Evolutionary conservation across 2,797 vertebrate genomes (phyloP).

Genomic region (Rhynchonycteris naso): DNA sequence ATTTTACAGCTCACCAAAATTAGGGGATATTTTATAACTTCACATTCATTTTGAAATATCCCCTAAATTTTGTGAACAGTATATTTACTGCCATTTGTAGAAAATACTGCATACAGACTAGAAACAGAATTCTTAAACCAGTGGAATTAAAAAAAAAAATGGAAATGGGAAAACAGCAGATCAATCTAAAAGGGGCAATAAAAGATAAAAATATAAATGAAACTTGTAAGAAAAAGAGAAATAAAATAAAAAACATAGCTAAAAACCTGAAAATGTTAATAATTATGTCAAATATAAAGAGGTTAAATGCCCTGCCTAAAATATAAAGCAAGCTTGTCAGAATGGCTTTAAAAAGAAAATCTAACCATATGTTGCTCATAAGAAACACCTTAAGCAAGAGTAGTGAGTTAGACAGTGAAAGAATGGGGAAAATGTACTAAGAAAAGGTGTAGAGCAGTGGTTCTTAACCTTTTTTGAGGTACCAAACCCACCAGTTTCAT

Average conservation of each 20-base stretch:
- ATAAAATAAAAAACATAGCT: not conserved
- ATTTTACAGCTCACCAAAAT: not conserved
- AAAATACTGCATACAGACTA: constrained; percentile 1
- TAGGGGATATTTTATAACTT: no score
- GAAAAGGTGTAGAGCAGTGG: not conserved
- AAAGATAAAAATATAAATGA: not conserved
- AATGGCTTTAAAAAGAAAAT: not conserved
- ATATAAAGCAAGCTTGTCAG: not conserved
- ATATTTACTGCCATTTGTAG: constrained; percentile 38
- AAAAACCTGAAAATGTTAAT: not conserved
- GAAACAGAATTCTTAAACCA: not conserved
- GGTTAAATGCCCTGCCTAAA: not conserved
- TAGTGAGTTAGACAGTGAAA: not conserved
- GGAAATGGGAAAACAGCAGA: not conserved
- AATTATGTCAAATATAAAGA: constrained; percentile 7
- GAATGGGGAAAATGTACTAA: not conserved
- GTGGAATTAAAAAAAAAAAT: not conserved
- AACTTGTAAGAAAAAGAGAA: not conserved
- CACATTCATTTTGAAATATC: no score
- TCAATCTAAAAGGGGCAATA: not conserved
- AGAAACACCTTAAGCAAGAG: not conserved
- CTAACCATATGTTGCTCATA: not conserved
- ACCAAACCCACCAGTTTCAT: no score
- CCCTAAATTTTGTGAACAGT: no score
- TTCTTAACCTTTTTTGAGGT: no score